phyloP scores from a whole-genome alignment of 2,888 invertebrate genomes.

The Mythimna albipuncta region DNA sequence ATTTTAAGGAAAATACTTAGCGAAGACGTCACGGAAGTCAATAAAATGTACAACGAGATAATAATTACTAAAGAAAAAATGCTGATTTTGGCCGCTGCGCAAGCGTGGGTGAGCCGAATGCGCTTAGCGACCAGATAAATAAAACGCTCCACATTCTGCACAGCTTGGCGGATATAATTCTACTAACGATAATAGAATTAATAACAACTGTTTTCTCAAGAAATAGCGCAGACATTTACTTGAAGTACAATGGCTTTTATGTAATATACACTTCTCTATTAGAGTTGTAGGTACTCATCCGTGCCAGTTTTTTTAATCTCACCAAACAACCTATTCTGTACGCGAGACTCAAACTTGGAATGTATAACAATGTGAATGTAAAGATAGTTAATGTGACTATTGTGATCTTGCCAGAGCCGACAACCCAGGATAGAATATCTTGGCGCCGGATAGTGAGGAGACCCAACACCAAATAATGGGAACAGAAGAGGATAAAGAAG shows the following conservation, averaged over 20 bases:
- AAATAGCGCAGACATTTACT: constrained; percentile 23
- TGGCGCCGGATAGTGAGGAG: too few species aligned
- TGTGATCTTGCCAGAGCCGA: neutral
- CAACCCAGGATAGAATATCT: too few species aligned
- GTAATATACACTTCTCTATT: constrained; percentile 20
- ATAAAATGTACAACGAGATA: constrained; percentile 63
- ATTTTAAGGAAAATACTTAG: constrained; percentile 58
- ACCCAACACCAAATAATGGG: too few species aligned
- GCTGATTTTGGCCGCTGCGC: constrained; percentile 73
- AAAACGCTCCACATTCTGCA: constrained; percentile 76
- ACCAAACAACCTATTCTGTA: neutral
- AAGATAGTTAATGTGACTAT: neutral
- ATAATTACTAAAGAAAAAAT: constrained; percentile 68
- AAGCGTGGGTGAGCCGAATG: constrained; percentile 78
- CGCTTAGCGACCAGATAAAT: constrained; percentile 83
- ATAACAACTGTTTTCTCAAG: constrained; percentile 56
- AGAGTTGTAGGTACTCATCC: neutral
- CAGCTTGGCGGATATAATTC: constrained; percentile 69
- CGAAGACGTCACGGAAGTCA: constrained; percentile 56
- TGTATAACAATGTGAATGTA: neutral
- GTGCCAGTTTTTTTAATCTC: neutral
- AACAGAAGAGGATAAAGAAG: too few species aligned
- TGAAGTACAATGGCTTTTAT: constrained; percentile 37
- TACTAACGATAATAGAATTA: constrained; percentile 71
- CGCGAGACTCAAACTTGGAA: neutral